phyloP scores from a whole-genome alignment of 2,113 vertebrate species.

The Ascaphus truei region DNA sequence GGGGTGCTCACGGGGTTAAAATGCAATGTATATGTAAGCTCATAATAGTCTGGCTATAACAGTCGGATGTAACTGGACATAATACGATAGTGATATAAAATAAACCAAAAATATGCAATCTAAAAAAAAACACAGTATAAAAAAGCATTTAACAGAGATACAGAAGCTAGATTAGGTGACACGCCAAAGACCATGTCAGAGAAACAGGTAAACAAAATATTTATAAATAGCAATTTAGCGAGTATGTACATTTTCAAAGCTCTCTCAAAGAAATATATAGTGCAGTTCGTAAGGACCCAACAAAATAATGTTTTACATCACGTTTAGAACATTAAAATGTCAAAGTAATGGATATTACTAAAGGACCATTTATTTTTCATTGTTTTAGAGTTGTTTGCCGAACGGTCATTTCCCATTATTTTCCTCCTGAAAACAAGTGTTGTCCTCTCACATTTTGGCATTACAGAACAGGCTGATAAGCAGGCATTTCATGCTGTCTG shows the following conservation, averaged over 20 bases:
- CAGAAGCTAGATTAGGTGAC: conserved; percentile 8
- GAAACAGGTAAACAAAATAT: conserved; percentile 1
- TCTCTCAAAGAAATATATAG: not conserved
- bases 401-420: too few species aligned
- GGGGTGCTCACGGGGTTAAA: too few species aligned
- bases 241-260: conserved; percentile 24
- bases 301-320: not conserved
- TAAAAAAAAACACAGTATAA: conserved; percentile 34
- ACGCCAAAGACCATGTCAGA: conserved; percentile 13
- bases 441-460: not conserved
- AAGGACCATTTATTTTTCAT: too few species aligned
- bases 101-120: not conserved
- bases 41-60: not conserved
- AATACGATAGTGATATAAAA: not conserved
- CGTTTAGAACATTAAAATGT: not conserved
- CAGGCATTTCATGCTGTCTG: not conserved
- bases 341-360: too few species aligned
- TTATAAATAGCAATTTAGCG: conserved; percentile 29
- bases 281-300: not conserved
- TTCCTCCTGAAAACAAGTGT: not conserved
- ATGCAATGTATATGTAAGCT: not conserved
- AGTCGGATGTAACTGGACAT: not conserved
- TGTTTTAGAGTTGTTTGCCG: too few species aligned
- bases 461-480: not conserved
- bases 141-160: conserved; percentile 25